Conservation (phyloP, 2,888 invertebrate genomes). For the Cerceris ruficornis region DNA sequence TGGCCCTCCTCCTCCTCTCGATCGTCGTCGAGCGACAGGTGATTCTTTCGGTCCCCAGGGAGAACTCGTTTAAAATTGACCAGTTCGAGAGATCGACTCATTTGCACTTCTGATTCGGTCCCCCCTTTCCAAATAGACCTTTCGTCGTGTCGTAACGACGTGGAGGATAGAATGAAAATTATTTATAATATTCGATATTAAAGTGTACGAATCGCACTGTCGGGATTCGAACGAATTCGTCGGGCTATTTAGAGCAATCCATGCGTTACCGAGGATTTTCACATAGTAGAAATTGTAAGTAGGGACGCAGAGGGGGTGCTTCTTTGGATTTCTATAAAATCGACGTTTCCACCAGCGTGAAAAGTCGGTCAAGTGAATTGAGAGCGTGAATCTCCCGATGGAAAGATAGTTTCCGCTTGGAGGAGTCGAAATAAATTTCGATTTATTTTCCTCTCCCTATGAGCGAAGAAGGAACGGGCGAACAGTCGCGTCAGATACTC, state of each 20-base stretch:
- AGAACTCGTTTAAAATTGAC: slow-evolving; percentile 61
- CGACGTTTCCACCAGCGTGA: slow-evolving; percentile 55
- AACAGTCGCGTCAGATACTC: slow-evolving; percentile 64
- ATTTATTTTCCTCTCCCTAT: slow-evolving; percentile 48
- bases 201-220: no score
- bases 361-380: slow-evolving; percentile 76
- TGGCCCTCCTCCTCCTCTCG: slow-evolving; percentile 62
- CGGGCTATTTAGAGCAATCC: no score
- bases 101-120: slow-evolving; percentile 51
- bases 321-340: slow-evolving; percentile 46
- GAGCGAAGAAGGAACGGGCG: slow-evolving; percentile 36
- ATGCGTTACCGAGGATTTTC: background rate
- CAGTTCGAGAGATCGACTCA: slow-evolving; percentile 58
- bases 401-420: slow-evolving; percentile 70
- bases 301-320: background rate
- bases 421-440: slow-evolving; percentile 69
- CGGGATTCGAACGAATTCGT: no score
- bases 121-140: slow-evolving; percentile 22
- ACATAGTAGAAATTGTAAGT: background rate
- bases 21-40: slow-evolving; percentile 67
- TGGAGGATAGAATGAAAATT: background rate
- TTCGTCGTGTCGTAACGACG: slow-evolving; percentile 28
- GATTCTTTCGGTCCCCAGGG: slow-evolving; percentile 58
- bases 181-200: no score
- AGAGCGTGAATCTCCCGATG: slow-evolving; percentile 56